Conservation (phyloP, 2,113 vertebrate genomes). For the Lagopus leucura region DNA sequence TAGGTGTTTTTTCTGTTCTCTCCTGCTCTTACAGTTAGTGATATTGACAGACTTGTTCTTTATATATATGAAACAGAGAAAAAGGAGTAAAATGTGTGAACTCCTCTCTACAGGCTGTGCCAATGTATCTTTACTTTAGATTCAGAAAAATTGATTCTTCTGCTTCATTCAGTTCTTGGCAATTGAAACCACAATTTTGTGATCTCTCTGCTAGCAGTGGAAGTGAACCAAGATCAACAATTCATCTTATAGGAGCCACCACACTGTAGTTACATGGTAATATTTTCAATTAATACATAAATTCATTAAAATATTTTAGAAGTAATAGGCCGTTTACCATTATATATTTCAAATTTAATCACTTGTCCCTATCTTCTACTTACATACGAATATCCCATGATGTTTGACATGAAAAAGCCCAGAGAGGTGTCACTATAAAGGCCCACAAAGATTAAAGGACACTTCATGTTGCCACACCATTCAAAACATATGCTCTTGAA, state of each 20-base stretch:
- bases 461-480: neutral
- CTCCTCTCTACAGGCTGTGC: neutral
- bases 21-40: neutral
- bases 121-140: neutral
- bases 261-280: accelerated
- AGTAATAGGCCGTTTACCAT: neutral
- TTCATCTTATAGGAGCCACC: neutral
- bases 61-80: neutral
- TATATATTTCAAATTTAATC: neutral
- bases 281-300: neutral
- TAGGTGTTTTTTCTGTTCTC: neutral
- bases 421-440: neutral
- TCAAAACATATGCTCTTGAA: neutral
- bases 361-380: neutral
- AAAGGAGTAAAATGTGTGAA: neutral
- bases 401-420: neutral
- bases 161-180: neutral
- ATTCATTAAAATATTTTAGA: neutral
- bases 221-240: conserved; percentile 2
- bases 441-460: neutral
- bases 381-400: neutral
- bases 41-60: neutral
- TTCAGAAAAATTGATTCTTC: neutral
- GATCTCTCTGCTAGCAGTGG: neutral
- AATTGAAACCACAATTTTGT: neutral